Evolutionary conservation across 2,113 vertebrate genomes (phyloP), one percentile per base, ranked within the genome.

Genomic region (Heterocephalus glaber): DNA sequence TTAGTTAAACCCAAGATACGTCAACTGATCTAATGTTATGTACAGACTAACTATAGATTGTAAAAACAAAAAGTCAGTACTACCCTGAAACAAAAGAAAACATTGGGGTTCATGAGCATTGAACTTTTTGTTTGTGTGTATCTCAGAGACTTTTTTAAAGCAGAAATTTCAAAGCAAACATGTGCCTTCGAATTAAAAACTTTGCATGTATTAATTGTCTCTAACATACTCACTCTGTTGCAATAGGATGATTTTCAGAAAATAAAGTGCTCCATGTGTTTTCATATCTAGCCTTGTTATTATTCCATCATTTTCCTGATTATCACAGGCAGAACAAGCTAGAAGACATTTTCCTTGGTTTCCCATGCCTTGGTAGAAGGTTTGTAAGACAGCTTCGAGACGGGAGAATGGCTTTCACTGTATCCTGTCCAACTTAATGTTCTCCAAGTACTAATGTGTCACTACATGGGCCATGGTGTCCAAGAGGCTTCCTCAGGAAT

Each of bases 1-100:
- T 94, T 77, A 91, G 66, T 82, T 95, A 91, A 94, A 81, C 14
- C 28, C 33, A 80, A 83, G 26, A 44, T 74, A 44, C 30, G 81
- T 54, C 11, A 38, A 72, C 20, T 81, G 63, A 88, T 61, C 38
- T 89, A 77, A 60, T 83, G 17, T 94, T 86, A 80, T 30, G 83
- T 33, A 17, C 20, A 95, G 92, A 92, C 54, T n/a, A 4, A 35
- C 2, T 41, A 52, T 7, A 92, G 30, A 79, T 33, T 77, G 2
- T 63, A n/a, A 79, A 54, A 54, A 54, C 28, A 89, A 93, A 93
- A 26, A 41, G 6, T 61, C 35, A 86, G 58, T 61, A 86, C 5
- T 35, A 30, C 19, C 20, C 7, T 35, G 47, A 96, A 92, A 84
- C 77, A 38, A 72, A 84, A 90, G 60, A 89, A 89, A 86, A 2